Evolutionary conservation across 2,113 vertebrate genomes (phyloP).

Genomic region (Toxostoma redivivum): DNA sequence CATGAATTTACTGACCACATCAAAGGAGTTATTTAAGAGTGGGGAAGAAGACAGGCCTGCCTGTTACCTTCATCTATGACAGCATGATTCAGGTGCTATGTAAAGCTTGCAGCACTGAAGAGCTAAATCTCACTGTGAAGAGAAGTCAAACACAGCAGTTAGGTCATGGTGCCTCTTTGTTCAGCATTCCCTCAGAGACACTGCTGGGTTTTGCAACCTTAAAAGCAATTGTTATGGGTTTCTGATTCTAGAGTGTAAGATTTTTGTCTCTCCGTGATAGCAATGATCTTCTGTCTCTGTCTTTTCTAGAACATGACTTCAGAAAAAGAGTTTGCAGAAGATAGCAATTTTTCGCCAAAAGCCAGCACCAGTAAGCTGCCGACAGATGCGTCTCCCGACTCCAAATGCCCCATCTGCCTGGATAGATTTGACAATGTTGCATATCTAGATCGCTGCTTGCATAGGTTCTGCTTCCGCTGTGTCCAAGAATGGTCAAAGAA

Average conservation of each 20-base stretch:
- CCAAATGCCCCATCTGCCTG: slow-evolving; percentile 96
- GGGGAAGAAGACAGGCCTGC: neutral
- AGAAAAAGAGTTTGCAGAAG: slow-evolving; percentile 77
- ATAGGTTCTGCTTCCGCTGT: slow-evolving; percentile 94
- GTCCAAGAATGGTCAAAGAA: slow-evolving; percentile 81
- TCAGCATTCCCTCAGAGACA: rapidly evolving
- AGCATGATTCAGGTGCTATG: neutral
- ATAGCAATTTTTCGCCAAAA: slow-evolving; percentile 67
- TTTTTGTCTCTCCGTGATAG: neutral
- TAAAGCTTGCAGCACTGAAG: neutral
- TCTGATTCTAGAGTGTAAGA: neutral
- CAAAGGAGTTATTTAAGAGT: neutral
- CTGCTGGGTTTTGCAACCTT: neutral
- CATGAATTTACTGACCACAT: neutral
- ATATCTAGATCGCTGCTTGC: slow-evolving; percentile 87
- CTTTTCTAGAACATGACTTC: slow-evolving; percentile 80
- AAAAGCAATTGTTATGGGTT: rapidly evolving
- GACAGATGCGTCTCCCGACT: slow-evolving; percentile 88
- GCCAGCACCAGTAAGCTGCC: slow-evolving; percentile 75
- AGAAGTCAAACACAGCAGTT: neutral
- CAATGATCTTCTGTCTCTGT: slow-evolving; percentile 15
- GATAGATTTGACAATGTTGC: slow-evolving; percentile 92
- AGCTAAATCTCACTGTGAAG: neutral
- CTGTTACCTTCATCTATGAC: neutral
- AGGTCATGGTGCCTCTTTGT: neutral